Base-by-base conservation (phyloP, 2,888 invertebrate species). In the Cabera pusaria region DNA sequence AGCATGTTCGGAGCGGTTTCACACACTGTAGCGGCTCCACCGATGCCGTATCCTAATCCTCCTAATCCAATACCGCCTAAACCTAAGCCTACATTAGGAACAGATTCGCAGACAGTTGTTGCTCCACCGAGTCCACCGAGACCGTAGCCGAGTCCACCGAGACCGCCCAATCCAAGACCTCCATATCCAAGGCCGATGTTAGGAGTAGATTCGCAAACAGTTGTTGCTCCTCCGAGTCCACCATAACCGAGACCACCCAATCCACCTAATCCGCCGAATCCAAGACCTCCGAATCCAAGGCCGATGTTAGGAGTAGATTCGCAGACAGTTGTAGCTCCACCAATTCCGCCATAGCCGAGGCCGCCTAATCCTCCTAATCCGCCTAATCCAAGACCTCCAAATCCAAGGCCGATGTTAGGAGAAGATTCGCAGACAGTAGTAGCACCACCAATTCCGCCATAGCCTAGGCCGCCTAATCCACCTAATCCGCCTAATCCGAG, bases 381-480 rank as follows among this genome's bases (percentile, higher is more conserved):
- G 6, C 31, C 31, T 6, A 25, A 10, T 1, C 21, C 23, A 5
- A 22, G 6, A 19, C 33, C 29, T 4, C 36, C 44, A 11, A 14
- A 14, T 8, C 25, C 25, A 1, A 1, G n/a, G 6, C 21, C 31
- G 8, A 31, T 2, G 0, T 49, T 47, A 5, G 59, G 55, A 1
- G 23, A 6, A 5, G 34, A 40, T 26, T 59, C 59, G 7, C 53
- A 52, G 1, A 56, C 36, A 0, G 52, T 52, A 0, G 55, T 24
- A 5, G 42, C 19, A 3, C 24, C 33, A 4, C 36, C 45, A 0
- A 34, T 8, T 1, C 38, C 46, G 1, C 22, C 31, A 16, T n/a
- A n/a, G n/a, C 17, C 9, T 4, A 29, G 1, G 4, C 37, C 42
- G 0, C 44, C 43, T 2, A 27, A 3, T 5, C 47, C 39, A 1